A percentile compares a stretch with the other conserved stretches of the same genome.
Evolutionary conservation across 2,888 invertebrate genomes (phyloP).

Genomic region (Ennomos erosarius): DNA sequence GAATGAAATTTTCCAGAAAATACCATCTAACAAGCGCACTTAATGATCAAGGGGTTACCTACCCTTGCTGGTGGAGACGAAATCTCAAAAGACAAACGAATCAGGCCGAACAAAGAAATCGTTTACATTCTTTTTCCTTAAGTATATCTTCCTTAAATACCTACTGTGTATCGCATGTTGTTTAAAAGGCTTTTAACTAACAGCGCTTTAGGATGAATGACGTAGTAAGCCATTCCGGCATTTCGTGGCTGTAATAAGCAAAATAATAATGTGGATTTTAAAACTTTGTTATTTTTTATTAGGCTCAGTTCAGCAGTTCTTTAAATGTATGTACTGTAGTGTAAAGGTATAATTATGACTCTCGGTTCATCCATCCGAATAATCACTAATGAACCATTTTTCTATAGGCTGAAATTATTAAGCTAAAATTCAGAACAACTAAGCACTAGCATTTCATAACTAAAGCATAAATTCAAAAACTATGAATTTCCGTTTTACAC

Average conservation of each 20-base stretch:
- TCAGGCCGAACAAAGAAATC: slow-evolving; percentile 65
- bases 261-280: too few species aligned
- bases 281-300: too few species aligned
- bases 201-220: slow-evolving; percentile 29
- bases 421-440: too few species aligned
- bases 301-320: neutral
- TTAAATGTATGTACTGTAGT: slow-evolving; percentile 27
- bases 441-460: too few species aligned
- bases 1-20: slow-evolving; percentile 53
- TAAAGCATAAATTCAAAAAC: too few species aligned
- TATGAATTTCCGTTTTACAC: too few species aligned
- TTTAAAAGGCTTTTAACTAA: slow-evolving; percentile 34
- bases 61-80: slow-evolving; percentile 53
- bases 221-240: too few species aligned
- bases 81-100: slow-evolving; percentile 76
- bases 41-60: slow-evolving; percentile 72
- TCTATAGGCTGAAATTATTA: too few species aligned
- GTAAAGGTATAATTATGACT: too few species aligned
- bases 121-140: slow-evolving; percentile 61
- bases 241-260: too few species aligned
- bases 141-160: slow-evolving; percentile 37
- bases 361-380: too few species aligned
- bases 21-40: slow-evolving; percentile 68
- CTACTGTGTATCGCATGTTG: slow-evolving; percentile 41
- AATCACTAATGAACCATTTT: too few species aligned